A percentile compares a stretch with the other conserved stretches of the same genome.
These are phyloP conservation scores for Distichodus sexfasciatus DNA, from an alignment of 2,797 vertebrate species.

Conservation along the genomic window DNA sequence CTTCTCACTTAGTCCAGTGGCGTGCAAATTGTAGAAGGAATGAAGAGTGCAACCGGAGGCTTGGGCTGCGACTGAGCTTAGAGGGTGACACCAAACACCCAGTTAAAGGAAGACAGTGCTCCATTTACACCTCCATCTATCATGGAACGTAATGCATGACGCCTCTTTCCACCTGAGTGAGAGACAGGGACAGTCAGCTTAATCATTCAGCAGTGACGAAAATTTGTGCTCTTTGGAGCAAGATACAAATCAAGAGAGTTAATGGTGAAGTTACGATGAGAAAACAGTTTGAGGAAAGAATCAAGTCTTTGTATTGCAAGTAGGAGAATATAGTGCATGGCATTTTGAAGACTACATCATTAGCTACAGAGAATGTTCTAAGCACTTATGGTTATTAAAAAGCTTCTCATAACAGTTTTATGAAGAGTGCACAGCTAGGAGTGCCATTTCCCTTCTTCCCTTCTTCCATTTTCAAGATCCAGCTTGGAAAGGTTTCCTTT, in stretches of 20 bases:
- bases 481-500: slow-evolving; percentile 29
- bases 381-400: slow-evolving; percentile 77
- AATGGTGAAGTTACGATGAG: slow-evolving; percentile 1
- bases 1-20: slow-evolving; percentile 18
- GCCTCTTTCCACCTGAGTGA: slow-evolving; percentile 7
- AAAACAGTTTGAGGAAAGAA: not conserved
- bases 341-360: slow-evolving; percentile 49
- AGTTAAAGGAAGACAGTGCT: slow-evolving; percentile 15
- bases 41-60: slow-evolving; percentile 7
- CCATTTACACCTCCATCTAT: slow-evolving; percentile 19
- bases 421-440: slow-evolving; percentile 60
- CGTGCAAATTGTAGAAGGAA: slow-evolving; percentile 23
- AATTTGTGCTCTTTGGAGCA: not conserved
- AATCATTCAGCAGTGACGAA: slow-evolving; percentile 5
- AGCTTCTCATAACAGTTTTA: slow-evolving; percentile 63
- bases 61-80: slow-evolving; percentile 20
- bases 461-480: slow-evolving; percentile 53
- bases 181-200: not conserved
- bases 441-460: slow-evolving; percentile 63
- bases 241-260: slow-evolving; percentile 1
- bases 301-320: slow-evolving; percentile 42
- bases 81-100: slow-evolving; percentile 28
- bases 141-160: slow-evolving; percentile 1
- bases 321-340: slow-evolving; percentile 65
- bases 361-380: slow-evolving; percentile 73